Percentiles rank a stretch among this genome's conserved stretches.
Evolutionary conservation across 2,113 vertebrate genomes (phyloP).

Genomic region (Vanacampus margaritifer): DNA sequence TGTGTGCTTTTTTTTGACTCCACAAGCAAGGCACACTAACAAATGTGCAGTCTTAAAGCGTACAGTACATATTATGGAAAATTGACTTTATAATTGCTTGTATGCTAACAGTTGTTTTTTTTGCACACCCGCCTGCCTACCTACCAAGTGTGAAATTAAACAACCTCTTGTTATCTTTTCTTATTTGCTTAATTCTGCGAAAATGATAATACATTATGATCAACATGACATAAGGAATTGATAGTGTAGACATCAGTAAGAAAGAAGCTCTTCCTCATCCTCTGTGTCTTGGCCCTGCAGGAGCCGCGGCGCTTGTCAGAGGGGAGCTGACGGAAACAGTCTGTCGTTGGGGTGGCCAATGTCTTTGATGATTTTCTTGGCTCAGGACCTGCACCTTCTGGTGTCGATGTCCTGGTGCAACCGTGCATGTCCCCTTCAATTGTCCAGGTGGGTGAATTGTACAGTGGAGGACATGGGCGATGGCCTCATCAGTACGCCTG

Average conservation of each 20-base stretch:
- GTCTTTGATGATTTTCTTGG: slow-evolving; percentile 8
- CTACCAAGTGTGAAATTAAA: no score
- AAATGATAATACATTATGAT: background rate
- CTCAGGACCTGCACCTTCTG: background rate
- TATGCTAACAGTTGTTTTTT: no score
- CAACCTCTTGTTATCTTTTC: no score
- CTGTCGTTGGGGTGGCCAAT: background rate
- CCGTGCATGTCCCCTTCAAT: background rate
- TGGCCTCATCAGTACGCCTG: background rate
- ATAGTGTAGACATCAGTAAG: background rate
- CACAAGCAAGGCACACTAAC: no score
- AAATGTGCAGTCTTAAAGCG: no score
- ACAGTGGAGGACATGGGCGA: background rate
- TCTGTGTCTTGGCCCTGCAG: background rate
- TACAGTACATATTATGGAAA: no score
- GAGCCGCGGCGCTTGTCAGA: background rate
- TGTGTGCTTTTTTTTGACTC: no score
- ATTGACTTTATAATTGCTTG: no score
- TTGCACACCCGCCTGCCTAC: no score
- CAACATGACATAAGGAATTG: no score
- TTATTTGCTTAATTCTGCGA: no score
- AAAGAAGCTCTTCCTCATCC: background rate
- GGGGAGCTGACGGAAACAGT: background rate
- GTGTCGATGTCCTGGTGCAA: background rate
- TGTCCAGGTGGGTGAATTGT: background rate